A percentile compares a stretch with the other conserved stretches of the same genome.
phyloP scores from a whole-genome alignment of 2,797 vertebrate species.

The Sebastes flavidus region DNA sequence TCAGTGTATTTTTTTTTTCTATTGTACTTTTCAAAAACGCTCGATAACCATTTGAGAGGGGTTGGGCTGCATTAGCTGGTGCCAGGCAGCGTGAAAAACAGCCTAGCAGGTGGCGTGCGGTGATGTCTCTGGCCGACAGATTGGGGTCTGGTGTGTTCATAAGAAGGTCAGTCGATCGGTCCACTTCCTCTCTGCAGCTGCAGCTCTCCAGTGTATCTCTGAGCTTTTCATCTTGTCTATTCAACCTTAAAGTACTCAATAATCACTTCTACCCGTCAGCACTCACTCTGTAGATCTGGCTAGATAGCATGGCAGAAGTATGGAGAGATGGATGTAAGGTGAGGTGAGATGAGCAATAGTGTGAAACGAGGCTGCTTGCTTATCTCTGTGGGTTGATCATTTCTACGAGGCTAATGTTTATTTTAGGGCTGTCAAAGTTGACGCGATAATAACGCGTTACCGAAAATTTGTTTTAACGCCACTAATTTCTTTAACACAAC shows the following conservation, averaged over 20 bases:
- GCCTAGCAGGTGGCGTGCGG: slow-evolving; percentile 10
- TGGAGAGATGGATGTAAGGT: neutral
- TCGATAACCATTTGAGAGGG: neutral
- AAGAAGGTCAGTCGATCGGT: slow-evolving; percentile 22
- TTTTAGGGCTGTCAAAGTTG: too few species aligned
- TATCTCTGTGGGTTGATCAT: slow-evolving; percentile 25
- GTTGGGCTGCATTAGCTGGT: neutral
- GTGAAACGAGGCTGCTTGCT: neutral
- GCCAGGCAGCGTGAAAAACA: slow-evolving; percentile 10
- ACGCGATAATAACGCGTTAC: too few species aligned
- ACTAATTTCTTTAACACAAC: too few species aligned
- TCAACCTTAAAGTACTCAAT: slow-evolving; percentile 24
- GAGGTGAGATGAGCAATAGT: slow-evolving; percentile 23
- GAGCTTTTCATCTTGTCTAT: slow-evolving; percentile 20
- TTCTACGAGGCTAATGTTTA: neutral
- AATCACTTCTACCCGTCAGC: slow-evolving; percentile 19
- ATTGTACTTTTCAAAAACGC: neutral
- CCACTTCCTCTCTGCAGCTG: neutral
- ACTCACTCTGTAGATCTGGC: neutral
- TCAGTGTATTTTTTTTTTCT: neutral
- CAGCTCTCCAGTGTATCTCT: neutral
- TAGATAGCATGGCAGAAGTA: neutral
- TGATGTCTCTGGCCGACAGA: slow-evolving; percentile 22
- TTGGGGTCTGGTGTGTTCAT: slow-evolving; percentile 27
- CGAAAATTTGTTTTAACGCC: too few species aligned